A percentile compares a stretch with the other conserved stretches of the same genome.
phyloP scores from a whole-genome alignment of 2,113 vertebrate species.

The Phrynocephalus versicolor region DNA sequence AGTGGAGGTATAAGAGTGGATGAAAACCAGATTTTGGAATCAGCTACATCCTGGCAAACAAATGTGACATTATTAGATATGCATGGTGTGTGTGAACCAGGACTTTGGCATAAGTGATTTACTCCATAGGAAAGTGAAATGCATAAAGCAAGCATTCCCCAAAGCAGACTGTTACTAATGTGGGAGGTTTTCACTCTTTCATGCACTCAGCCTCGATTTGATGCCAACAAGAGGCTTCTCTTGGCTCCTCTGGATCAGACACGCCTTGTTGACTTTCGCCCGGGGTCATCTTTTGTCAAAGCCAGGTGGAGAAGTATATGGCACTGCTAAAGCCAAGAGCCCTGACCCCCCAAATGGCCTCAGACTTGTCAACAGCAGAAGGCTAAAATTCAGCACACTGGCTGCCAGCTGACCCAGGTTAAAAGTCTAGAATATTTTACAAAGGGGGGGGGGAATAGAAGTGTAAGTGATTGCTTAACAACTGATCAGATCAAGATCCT shows the following conservation, averaged over 20 bases:
- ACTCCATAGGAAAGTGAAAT: not conserved
- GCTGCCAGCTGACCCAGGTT: not conserved
- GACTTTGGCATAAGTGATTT: not conserved
- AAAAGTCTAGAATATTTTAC: not conserved
- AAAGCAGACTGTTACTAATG: too few species aligned
- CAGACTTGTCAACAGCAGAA: not conserved
- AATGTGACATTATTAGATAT: not conserved
- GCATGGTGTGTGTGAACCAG: not conserved
- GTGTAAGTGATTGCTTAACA: not conserved
- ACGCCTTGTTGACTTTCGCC: slow-evolving; percentile 24
- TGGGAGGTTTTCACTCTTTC: not conserved
- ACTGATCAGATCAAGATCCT: slow-evolving; percentile 6
- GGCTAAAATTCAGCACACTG: not conserved
- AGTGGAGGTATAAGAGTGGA: not conserved
- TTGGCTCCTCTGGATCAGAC: not conserved
- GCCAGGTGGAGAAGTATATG: slow-evolving; percentile 31
- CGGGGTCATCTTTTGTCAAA: slow-evolving; percentile 33
- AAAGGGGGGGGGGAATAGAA: not conserved
- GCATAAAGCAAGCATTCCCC: too few species aligned
- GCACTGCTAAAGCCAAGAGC: not conserved
- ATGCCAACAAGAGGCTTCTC: slow-evolving; percentile 43
- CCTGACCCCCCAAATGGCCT: not conserved
- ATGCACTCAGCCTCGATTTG: slow-evolving; percentile 40
- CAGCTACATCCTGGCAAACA: not conserved
- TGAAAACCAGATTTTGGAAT: slow-evolving; percentile 4